Conservation (phyloP, 1,140 invertebrate genomes). For the Zaprionus gabonicus region DNA sequence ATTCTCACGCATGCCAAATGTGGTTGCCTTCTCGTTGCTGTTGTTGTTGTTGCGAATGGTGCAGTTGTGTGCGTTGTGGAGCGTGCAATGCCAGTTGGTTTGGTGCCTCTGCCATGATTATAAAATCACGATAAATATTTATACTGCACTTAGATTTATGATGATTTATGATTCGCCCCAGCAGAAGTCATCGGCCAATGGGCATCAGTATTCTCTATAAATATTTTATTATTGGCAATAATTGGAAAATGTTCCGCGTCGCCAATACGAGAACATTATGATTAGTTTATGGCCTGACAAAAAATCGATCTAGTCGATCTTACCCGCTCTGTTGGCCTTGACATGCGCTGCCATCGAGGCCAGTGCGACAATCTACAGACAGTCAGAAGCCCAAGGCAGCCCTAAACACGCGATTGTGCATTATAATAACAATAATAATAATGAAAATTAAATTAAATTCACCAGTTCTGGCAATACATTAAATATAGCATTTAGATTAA, state of each 20-base stretch:
- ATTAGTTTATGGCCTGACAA: constrained; percentile 40
- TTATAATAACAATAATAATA: constrained; percentile 48
- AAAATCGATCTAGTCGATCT: not conserved
- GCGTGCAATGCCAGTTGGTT: constrained; percentile 44
- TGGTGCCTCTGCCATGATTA: constrained; percentile 57
- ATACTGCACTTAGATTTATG: constrained; percentile 78
- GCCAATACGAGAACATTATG: constrained; percentile 4
- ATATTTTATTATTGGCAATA: constrained; percentile 75
- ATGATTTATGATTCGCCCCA: constrained; percentile 67
- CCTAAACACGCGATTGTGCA: constrained; percentile 8
- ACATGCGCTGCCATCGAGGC: constrained; percentile 20
- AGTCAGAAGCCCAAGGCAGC: constrained; percentile 2
- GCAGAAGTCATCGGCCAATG: constrained; percentile 66
- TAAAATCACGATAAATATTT: constrained; percentile 81
- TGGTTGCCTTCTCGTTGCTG: constrained; percentile 4
- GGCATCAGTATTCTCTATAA: constrained; percentile 54
- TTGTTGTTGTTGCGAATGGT: constrained; percentile 8
- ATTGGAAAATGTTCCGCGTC: constrained; percentile 72
- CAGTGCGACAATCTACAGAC: not conserved
- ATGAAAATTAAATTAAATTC: constrained; percentile 36
- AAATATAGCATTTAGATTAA: constrained; percentile 72
- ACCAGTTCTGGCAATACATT: constrained; percentile 41
- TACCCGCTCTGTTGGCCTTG: constrained; percentile 49
- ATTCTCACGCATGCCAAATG: constrained; percentile 71
- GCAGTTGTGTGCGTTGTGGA: constrained; percentile 1